These are phyloP conservation scores for Carollia perspicillata DNA, from an alignment of 2,113 vertebrate genomes.

Conservation along the genomic window DNA sequence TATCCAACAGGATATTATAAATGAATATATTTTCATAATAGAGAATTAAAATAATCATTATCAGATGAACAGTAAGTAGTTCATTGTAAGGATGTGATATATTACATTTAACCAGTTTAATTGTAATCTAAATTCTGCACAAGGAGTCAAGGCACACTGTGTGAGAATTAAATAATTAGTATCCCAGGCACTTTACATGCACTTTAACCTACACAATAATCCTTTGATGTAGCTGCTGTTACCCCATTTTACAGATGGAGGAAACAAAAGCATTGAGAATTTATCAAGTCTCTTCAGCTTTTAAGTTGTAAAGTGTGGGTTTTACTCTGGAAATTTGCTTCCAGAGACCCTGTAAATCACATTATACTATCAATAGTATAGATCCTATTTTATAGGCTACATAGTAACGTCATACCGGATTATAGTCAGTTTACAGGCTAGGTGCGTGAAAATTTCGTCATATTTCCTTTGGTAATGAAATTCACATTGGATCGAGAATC, in stretches of 20 bases:
- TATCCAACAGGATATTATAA: neutral
- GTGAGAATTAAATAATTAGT: neutral
- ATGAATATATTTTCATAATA: slow-evolving; percentile 63
- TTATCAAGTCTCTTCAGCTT: neutral
- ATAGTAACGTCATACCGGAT: neutral
- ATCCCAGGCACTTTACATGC: neutral
- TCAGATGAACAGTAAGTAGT: neutral
- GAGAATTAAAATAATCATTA: slow-evolving; percentile 39
- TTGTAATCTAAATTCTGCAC: neutral
- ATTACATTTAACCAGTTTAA: slow-evolving; percentile 25
- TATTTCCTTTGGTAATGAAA: neutral
- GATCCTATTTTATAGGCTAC: neutral
- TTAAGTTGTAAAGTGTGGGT: neutral
- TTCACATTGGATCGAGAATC: neutral
- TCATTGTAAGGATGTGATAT: slow-evolving; percentile 6
- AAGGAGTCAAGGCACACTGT: neutral
- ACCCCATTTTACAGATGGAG: neutral
- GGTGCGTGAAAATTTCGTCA: neutral
- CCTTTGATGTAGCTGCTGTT: neutral
- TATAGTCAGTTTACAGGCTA: neutral
- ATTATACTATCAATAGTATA: neutral
- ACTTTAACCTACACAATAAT: neutral
- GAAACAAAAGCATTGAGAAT: neutral
- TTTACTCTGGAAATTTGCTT: slow-evolving; percentile 25
- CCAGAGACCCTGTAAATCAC: neutral